phyloP scores from a whole-genome alignment of 2,113 vertebrate species.

The Pelusios castaneus region DNA sequence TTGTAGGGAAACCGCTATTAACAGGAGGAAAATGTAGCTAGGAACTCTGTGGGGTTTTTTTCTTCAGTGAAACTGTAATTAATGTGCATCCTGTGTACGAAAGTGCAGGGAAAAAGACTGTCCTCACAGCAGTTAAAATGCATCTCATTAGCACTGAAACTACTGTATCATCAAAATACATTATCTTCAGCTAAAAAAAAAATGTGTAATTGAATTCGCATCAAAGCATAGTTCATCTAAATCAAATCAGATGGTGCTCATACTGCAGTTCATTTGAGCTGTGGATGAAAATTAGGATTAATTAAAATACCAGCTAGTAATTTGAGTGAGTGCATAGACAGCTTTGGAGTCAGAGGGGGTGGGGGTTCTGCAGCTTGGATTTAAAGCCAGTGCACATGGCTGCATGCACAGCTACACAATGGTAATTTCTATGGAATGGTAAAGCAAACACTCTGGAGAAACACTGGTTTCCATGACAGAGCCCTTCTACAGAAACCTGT shows the following conservation, averaged over 20 bases:
- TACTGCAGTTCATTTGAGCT: not conserved
- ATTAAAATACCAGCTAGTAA: constrained; percentile 33
- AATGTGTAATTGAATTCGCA: constrained; percentile 68
- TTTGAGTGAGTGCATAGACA: not conserved
- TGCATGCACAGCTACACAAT: not conserved
- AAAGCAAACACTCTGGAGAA: not conserved
- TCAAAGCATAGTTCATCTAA: constrained; percentile 66
- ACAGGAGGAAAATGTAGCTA: constrained; percentile 51
- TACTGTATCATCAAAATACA: constrained; percentile 60
- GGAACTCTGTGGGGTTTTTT: constrained; percentile 49
- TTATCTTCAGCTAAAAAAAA: constrained; percentile 47
- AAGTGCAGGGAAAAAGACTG: constrained; percentile 56
- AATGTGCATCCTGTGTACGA: constrained; percentile 60
- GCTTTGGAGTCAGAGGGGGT: not conserved
- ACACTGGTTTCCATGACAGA: not conserved
- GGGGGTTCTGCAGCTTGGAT: not conserved
- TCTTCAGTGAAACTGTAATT: constrained; percentile 64
- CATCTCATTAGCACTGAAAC: constrained; percentile 67
- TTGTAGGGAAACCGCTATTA: constrained; percentile 43
- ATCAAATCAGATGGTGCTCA: constrained; percentile 29
- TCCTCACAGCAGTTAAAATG: constrained; percentile 58
- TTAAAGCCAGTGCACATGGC: not conserved
- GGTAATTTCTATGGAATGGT: not conserved
- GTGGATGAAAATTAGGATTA: constrained; percentile 58
- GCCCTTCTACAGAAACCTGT: not conserved